Conservation (phyloP, 2,797 vertebrate genomes). For the Megalops cyprinoides region DNA sequence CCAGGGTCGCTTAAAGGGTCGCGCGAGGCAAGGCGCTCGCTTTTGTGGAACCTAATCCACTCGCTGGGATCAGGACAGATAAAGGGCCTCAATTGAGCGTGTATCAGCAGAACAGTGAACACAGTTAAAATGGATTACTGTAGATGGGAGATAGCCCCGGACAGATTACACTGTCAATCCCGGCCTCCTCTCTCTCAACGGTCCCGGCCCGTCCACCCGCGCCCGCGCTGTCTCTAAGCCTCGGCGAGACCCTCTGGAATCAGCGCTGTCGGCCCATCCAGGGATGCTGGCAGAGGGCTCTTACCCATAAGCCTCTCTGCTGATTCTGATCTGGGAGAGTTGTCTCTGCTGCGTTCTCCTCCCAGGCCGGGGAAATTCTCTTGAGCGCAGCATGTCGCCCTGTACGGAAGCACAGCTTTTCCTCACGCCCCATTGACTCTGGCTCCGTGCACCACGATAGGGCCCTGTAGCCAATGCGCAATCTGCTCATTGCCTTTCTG, state of each 20-base stretch:
- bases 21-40: not conserved
- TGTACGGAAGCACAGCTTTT: not conserved
- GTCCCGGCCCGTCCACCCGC: not conserved
- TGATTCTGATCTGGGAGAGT: not conserved
- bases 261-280: not conserved
- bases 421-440: not conserved
- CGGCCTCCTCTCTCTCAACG: not conserved
- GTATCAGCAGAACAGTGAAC: constrained; percentile 28
- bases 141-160: constrained; percentile 44
- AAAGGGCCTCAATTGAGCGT: not conserved
- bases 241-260: not conserved
- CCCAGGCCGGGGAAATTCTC: not conserved
- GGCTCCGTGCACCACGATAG: not conserved
- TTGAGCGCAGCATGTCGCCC: not conserved
- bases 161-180: constrained; percentile 48
- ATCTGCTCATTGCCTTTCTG: not conserved
- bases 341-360: not conserved
- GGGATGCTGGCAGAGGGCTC: not conserved
- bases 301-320: constrained; percentile 5
- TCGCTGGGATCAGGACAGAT: not conserved
- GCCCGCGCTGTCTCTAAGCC: constrained; percentile 6
- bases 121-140: constrained; percentile 53
- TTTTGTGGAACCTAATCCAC: constrained; percentile 17
- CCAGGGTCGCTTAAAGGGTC: not conserved
- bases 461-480: not conserved